phyloP scores from a whole-genome alignment of 2,113 vertebrate species.

The Mus pahari region DNA sequence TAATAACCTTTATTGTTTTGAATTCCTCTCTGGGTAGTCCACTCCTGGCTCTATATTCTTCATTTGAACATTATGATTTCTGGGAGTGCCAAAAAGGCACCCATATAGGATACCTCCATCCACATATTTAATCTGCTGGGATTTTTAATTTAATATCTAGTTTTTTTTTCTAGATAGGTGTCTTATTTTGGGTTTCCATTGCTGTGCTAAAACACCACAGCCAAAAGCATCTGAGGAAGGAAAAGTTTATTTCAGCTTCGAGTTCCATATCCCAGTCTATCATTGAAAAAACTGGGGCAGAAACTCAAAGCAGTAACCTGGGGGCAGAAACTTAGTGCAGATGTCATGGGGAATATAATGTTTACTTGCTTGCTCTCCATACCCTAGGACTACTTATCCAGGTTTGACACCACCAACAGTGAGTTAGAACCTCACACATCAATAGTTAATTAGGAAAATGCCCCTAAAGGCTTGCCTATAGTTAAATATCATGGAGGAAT shows the following conservation, averaged over 20 bases:
- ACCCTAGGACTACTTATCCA: background rate
- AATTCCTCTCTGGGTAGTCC: too few species aligned
- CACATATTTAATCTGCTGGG: background rate
- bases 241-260: background rate
- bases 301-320: background rate
- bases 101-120: background rate
- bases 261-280: background rate
- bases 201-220: background rate
- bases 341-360: too few species aligned
- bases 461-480: background rate
- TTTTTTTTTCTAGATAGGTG: background rate
- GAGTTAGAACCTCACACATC: background rate
- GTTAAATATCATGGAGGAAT: background rate
- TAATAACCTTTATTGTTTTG: background rate
- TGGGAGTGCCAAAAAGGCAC: background rate
- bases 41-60: background rate
- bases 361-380: background rate
- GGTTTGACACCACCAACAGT: too few species aligned
- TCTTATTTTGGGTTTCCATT: background rate
- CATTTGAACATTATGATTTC: background rate
- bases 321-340: too few species aligned
- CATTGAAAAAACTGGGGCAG: background rate
- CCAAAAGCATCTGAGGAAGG: background rate
- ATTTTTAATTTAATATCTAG: too few species aligned
- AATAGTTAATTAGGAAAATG: background rate